Conservation (phyloP, 2,113 vertebrate genomes). For the Syrrhaptes paradoxus region DNA sequence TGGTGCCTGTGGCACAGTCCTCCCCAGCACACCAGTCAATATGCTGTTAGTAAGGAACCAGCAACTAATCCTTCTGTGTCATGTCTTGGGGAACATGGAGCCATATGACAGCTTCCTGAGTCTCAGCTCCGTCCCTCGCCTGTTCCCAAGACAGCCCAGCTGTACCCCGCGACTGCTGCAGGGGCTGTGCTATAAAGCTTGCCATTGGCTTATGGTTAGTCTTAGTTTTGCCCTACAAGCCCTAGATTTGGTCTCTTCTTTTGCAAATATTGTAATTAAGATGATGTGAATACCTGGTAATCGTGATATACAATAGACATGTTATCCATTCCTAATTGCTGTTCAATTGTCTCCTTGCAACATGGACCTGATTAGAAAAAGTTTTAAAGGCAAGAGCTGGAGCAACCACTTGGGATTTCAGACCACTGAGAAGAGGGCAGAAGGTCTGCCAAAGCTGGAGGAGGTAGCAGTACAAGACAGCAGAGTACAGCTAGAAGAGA, state of each 20-base stretch:
- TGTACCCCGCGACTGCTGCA: not conserved
- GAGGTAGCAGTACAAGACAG: not conserved
- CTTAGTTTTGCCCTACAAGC: not conserved
- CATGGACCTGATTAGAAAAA: not conserved
- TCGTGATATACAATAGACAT: not conserved
- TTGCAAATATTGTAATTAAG: not conserved
- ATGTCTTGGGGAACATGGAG: accelerated
- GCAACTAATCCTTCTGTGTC: not conserved
- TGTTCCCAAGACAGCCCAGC: not conserved
- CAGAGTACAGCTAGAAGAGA: not conserved
- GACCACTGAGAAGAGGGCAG: not conserved
- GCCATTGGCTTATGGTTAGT: not conserved
- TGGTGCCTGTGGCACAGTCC: not conserved
- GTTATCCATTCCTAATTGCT: slow-evolving; percentile 11
- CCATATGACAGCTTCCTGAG: not conserved
- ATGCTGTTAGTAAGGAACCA: not conserved
- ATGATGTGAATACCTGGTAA: not conserved
- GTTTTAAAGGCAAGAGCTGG: not conserved
- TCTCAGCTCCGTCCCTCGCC: not conserved
- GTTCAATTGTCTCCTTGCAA: not conserved
- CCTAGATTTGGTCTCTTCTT: not conserved
- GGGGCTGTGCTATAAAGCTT: not conserved
- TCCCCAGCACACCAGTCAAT: not conserved
- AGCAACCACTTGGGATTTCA: not conserved
- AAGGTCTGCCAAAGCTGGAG: not conserved